Evolutionary conservation across 2,888 invertebrate genomes (phyloP).

Genomic region (Hemistola chrysoprasaria): DNA sequence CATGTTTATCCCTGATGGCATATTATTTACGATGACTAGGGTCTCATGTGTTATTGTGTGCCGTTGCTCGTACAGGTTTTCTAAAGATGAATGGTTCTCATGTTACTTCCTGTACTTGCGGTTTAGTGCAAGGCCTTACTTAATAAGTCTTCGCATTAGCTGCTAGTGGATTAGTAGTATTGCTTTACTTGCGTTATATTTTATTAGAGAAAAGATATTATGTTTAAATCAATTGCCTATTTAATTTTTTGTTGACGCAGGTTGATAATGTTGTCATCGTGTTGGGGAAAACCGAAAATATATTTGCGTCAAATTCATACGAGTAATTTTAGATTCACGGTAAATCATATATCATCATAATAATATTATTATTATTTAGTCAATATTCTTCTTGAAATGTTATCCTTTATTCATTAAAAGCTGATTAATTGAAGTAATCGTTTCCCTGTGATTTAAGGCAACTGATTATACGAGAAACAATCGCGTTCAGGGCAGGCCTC

Average conservation of each 20-base stretch:
- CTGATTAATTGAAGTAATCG: constrained; percentile 27
- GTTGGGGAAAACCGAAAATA: background rate
- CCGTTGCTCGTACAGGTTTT: constrained; percentile 28
- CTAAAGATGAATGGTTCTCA: constrained; percentile 40
- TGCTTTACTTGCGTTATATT: too few relatives aligned
- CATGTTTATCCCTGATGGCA: background rate
- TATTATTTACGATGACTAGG: constrained; percentile 1
- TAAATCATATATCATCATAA: too few relatives aligned
- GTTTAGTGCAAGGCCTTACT: constrained; percentile 37
- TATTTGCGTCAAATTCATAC: background rate
- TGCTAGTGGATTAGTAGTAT: constrained; percentile 15
- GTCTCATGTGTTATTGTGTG: constrained; percentile 7
- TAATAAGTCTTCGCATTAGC: constrained; percentile 32
- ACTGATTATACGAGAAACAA: constrained; percentile 25
- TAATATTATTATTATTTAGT: background rate
- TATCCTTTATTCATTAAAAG: constrained; percentile 9
- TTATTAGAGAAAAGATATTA: too few relatives aligned
- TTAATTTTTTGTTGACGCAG: too few relatives aligned
- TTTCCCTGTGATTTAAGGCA: constrained; percentile 29
- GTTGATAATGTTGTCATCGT: background rate
- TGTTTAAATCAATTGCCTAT: constrained; percentile 3
- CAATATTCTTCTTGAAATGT: constrained; percentile 1
- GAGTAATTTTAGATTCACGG: too few relatives aligned
- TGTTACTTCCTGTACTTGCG: constrained; percentile 55
- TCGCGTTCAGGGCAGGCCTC: constrained; percentile 30